Evolutionary conservation across 2,113 vertebrate genomes (phyloP), one percentile per base, ranked within the genome.

Genomic region (Dissostichus mawsoni): DNA sequence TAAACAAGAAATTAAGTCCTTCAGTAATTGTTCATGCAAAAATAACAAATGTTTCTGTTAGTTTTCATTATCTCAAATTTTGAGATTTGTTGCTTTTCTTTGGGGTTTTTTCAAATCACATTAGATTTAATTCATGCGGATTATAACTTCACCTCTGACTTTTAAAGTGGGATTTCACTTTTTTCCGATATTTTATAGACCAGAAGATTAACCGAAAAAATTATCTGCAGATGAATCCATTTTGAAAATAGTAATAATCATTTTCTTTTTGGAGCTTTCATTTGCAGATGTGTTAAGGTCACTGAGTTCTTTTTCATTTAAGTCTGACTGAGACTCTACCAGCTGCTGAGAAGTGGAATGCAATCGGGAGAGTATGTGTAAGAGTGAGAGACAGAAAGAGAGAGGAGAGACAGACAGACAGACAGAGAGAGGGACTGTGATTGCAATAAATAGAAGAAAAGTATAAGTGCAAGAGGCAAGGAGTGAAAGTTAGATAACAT

Each of bases 341-440:
- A 85, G 83, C 62, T 81, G 74, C 74, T 78, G 53, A 62, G 64
- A 45, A 20, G 47, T 59, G 80, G 69, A 80, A 75, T 76, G 56
- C 33, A 70, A 36, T 33, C 55, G 53, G 63, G 47, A 20, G 57
- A 25, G 64, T 59, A 61, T 53, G 11, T 5, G 61, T 23, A 17
- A 58, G 55, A 14, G 13, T 45, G n/a, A 57, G 20, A 47, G 7
- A 20, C 3, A 14, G 67, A 13, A 23, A 51, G 64, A 45, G 9
- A 50, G 53, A 58, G 33, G 17, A 55, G 9, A 8, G 56, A 25
- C 36, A 55, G 65, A 20, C 18, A 55, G 3, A 17, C 8, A 55
- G 18, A 53, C 8, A 17, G 56, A 25, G 48, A 55, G 29, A 25
- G 58, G 20, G 56, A 58, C 62, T 25, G 2, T 23, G 53, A 59